Percentiles rank a stretch among this genome's conserved stretches.
phyloP scores from a whole-genome alignment of 2,113 vertebrate species.

The Psettodes erumei region DNA sequence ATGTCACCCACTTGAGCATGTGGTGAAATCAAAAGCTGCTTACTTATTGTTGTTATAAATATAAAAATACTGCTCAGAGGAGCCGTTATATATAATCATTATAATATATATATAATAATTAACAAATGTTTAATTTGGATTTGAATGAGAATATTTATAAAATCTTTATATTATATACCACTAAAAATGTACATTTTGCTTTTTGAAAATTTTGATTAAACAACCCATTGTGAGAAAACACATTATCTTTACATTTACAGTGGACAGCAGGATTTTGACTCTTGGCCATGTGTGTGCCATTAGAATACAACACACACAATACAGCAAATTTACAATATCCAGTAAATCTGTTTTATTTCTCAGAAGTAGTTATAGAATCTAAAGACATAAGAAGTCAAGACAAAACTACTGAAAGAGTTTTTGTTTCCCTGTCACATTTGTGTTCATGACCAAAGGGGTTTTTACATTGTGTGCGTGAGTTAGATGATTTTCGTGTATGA shows the following conservation, averaged over 20 bases:
- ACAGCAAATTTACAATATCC: not conserved
- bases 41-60: not conserved
- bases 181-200: not conserved
- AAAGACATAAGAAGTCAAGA: not conserved
- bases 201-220: not conserved
- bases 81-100: not conserved
- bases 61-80: not conserved
- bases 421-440: not conserved
- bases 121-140: not conserved
- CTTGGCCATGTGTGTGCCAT: not conserved
- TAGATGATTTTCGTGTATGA: too few species aligned
- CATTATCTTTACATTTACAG: too few species aligned
- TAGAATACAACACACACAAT: not conserved
- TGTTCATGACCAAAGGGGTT: too few species aligned
- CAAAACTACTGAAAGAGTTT: not conserved
- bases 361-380: not conserved
- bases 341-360: not conserved
- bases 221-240: not conserved
- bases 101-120: not conserved
- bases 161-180: not conserved
- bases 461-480: not conserved
- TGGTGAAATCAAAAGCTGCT: not conserved
- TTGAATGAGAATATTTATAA: not conserved
- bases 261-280: not conserved
- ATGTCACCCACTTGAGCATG: not conserved